These are phyloP conservation scores for Erebia aethiops DNA, from an alignment of 2,888 invertebrate genomes.

Conservation along the genomic window DNA sequence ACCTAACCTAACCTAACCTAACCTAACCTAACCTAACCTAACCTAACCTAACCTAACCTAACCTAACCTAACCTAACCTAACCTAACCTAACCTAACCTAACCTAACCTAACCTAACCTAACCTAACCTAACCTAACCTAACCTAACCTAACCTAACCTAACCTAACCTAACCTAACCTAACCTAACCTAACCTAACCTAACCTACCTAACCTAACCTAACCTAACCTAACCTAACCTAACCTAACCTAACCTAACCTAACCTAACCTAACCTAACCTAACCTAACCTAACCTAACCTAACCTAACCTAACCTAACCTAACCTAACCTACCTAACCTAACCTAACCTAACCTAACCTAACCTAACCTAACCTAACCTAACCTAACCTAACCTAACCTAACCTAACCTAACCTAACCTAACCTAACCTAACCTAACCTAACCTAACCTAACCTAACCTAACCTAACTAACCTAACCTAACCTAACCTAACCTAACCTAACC, in stretches of 20 bases:
- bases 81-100: conserved; percentile 40
- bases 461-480: conserved; percentile 30
- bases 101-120: conserved; percentile 42
- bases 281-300: conserved; percentile 23
- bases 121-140: conserved; percentile 43
- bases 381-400: conserved; percentile 30
- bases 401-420: conserved; percentile 30
- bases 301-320: conserved; percentile 24
- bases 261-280: conserved; percentile 27
- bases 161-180: too few species aligned
- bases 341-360: conserved; percentile 24
- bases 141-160: conserved; percentile 38
- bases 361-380: conserved; percentile 28
- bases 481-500: conserved; percentile 30
- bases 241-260: conserved; percentile 27
- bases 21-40: conserved; percentile 16
- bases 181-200: conserved; percentile 35
- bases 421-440: conserved; percentile 30
- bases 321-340: conserved; percentile 25
- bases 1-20: conserved; percentile 18
- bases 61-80: conserved; percentile 44
- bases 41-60: conserved; percentile 44
- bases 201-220: conserved; percentile 37
- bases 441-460: conserved; percentile 30
- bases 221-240: conserved; percentile 37